Evolutionary conservation across 2,888 invertebrate species (phyloP).

Genomic region (Nemotelus nigrinus): DNA sequence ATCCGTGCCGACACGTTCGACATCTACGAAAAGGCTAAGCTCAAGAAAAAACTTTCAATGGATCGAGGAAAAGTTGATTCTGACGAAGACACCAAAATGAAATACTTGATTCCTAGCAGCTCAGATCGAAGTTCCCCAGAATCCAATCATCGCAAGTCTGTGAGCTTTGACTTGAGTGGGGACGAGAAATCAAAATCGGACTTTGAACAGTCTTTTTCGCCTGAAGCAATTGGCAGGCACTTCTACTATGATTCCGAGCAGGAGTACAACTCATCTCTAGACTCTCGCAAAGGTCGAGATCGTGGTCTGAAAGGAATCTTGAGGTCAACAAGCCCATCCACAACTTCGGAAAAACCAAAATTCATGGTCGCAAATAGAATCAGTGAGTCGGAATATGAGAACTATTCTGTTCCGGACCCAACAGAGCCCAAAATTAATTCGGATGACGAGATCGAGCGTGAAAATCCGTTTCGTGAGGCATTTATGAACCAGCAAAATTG

Average conservation of each 20-base stretch:
- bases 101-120: constrained; percentile 47
- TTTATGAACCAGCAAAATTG: constrained; percentile 55
- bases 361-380: constrained; percentile 31
- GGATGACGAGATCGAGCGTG: constrained; percentile 61
- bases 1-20: constrained; percentile 37
- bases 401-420: constrained; percentile 31
- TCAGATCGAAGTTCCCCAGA: constrained; percentile 57
- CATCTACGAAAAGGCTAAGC: constrained; percentile 22
- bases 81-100: constrained; percentile 58
- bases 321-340: constrained; percentile 62
- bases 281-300: constrained; percentile 52
- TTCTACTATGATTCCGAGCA: constrained; percentile 61
- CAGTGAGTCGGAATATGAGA: constrained; percentile 36
- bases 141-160: constrained; percentile 62
- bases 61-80: constrained; percentile 53
- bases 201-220: constrained; percentile 58
- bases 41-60: not conserved
- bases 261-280: constrained; percentile 55
- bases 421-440: constrained; percentile 48
- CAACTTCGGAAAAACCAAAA: constrained; percentile 55
- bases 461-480: constrained; percentile 64
- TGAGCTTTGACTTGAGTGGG: constrained; percentile 64
- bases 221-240: constrained; percentile 55
- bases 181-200: constrained; percentile 63
- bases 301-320: constrained; percentile 59